Evolutionary conservation across 64 coral and sea anemone species (phyloP).

Genomic region (Astreopora myriophthalma): DNA sequence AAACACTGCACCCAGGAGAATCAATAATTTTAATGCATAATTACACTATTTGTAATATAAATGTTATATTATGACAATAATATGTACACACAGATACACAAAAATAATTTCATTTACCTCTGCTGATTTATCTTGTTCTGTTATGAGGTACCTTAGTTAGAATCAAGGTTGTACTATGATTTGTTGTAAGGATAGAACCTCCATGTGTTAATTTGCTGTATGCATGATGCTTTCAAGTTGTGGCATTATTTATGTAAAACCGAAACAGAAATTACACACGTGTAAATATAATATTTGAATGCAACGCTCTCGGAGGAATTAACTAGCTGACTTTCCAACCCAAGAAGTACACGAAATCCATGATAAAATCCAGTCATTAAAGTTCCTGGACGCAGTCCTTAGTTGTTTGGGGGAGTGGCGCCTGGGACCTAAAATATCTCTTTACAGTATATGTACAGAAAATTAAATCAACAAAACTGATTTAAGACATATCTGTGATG

Average conservation of each 20-base stretch:
- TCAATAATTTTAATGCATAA: too few relatives aligned
- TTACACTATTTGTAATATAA: too few relatives aligned
- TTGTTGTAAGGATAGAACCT: background rate
- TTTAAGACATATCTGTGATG: slow-evolving; percentile 37
- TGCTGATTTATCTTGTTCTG: too few relatives aligned
- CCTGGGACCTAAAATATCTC: slow-evolving; percentile 53
- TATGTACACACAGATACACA: too few relatives aligned
- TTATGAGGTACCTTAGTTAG: too few relatives aligned
- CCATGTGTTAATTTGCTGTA: slow-evolving; percentile 5
- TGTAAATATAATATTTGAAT: slow-evolving; percentile 25
- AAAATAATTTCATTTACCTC: too few relatives aligned
- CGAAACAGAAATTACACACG: slow-evolving; percentile 35
- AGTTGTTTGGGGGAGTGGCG: slow-evolving; percentile 32
- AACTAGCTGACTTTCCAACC: slow-evolving; percentile 38
- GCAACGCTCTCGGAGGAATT: background rate
- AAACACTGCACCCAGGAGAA: too few relatives aligned
- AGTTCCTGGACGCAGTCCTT: slow-evolving; percentile 25
- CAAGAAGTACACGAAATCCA: slow-evolving; percentile 38
- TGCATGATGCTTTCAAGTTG: slow-evolving; percentile 28
- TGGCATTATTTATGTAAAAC: slow-evolving; percentile 47
- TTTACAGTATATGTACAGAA: slow-evolving; percentile 46
- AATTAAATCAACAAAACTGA: slow-evolving; percentile 39
- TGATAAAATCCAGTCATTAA: slow-evolving; percentile 41
- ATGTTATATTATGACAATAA: too few relatives aligned
- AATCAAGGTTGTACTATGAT: too few relatives aligned